Evolutionary conservation across 2,888 invertebrate genomes (phyloP), one percentile per base, ranked within the genome.

Genomic region (Siphonodentalium dalli): DNA sequence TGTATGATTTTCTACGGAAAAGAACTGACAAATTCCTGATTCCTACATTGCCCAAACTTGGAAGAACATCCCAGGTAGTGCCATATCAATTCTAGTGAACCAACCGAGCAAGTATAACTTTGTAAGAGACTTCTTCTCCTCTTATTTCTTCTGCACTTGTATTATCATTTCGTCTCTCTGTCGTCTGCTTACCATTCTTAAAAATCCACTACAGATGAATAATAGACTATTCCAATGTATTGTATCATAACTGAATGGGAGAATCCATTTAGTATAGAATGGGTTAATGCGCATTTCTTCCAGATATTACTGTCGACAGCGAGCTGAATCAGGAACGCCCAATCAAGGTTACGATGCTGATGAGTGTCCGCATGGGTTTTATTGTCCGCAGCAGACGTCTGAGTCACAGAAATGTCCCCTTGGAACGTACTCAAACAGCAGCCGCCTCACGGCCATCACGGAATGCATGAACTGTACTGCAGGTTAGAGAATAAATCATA

Each of bases 261-360:
- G n/a, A n/a, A n/a, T n/a, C n/a, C n/a, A n/a, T n/a, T n/a, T n/a
- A n/a, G n/a, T n/a, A n/a, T n/a, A n/a, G n/a, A n/a, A n/a, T n/a
- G n/a, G 9, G 3, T 23, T 15, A 2, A 27, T 23, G n/a, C 15
- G 23, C 18, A 29, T 18, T 20, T 27, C 21, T 56, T 60, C 7
- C 60, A 78, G 79, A 39, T 79, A 64, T 51, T 79, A 68, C 69
- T 79, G 79, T 57, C 66, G 74, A 18, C 69, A 68, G 50, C 68
- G 66, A 18, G 78, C 79, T 2, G 53, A 61, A 24, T 67, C 72
- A 5, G 75, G 71, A n/a, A 75, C 77, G 7, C 79, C 79, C 4
- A 65, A 40, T 39, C 74, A 77, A 51, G 74, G 68, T 26, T 20
- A 39, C 23, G 66, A 77, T 60, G 78, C 77, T 1, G 67, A 74